Conservation (phyloP, 1,140 invertebrate species). For the Callitettix versicolor region DNA sequence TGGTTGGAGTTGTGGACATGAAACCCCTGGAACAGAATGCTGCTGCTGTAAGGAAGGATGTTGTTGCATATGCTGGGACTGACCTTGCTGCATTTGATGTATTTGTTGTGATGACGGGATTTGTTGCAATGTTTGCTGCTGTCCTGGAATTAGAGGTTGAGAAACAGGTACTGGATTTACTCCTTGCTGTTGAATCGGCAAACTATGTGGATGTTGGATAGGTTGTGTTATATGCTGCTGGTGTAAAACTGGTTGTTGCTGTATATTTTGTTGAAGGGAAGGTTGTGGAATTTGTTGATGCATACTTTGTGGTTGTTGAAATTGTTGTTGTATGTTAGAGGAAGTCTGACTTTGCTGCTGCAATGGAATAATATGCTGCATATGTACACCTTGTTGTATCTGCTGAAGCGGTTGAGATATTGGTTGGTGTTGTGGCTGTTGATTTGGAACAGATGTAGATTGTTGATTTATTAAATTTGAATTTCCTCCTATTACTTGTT, state of each 20-base stretch:
- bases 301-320: conserved; percentile 18
- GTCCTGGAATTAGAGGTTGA: too few relatives aligned
- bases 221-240: conserved; percentile 5
- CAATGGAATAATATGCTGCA: conserved; percentile 33
- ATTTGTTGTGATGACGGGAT: conserved; percentile 12
- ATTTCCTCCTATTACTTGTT: conserved; percentile 39
- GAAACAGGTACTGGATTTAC: conserved; percentile 2
- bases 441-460: conserved; percentile 33
- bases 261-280: conserved; percentile 33
- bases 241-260: conserved; percentile 25
- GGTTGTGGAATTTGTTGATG: conserved; percentile 17
- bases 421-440: conserved; percentile 28
- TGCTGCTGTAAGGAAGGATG: conserved; percentile 18
- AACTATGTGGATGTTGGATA: conserved; percentile 4
- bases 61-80: conserved; percentile 16
- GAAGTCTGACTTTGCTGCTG: conserved; percentile 19
- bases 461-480: background rate
- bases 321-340: conserved; percentile 18
- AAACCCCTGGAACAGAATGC: conserved; percentile 14
- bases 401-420: conserved; percentile 32
- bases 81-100: conserved; percentile 11
- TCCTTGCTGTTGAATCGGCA: conserved; percentile 17
- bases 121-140: conserved; percentile 12
- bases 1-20: conserved; percentile 14
- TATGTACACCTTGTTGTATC: conserved; percentile 26